A percentile compares a stretch with the other conserved stretches of the same genome.
Evolutionary conservation across 2,797 vertebrate genomes (phyloP).

Genomic region (Enteromius radiatus): DNA sequence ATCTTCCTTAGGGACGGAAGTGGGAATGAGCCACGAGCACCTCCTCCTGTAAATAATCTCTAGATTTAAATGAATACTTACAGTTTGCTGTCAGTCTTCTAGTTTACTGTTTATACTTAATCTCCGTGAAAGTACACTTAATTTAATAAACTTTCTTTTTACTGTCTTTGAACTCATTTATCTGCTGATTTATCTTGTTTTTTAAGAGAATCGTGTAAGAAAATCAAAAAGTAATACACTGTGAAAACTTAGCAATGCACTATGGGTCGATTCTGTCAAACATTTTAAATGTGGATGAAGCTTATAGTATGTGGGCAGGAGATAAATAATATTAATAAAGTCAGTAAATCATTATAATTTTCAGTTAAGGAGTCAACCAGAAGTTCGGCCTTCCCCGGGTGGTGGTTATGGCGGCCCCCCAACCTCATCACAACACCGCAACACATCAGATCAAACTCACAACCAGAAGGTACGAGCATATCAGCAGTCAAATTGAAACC

Average conservation of each 20-base stretch:
- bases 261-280: neutral
- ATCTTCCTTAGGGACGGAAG: constrained; percentile 85
- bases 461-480: constrained; percentile 57
- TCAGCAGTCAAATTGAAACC: neutral
- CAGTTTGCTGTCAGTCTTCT: constrained; percentile 4
- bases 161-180: neutral
- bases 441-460: constrained; percentile 68
- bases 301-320: neutral
- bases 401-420: constrained; percentile 43
- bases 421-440: constrained; percentile 51
- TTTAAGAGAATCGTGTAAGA: neutral
- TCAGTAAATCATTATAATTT: neutral
- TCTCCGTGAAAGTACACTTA: neutral
- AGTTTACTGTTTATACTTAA: neutral
- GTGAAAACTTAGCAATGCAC: neutral
- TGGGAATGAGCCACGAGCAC: constrained; percentile 33
- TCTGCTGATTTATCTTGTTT: neutral
- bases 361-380: constrained; percentile 40
- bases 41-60: constrained; percentile 61
- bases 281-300: neutral
- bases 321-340: neutral
- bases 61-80: constrained; percentile 20
- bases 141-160: neutral
- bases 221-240: neutral
- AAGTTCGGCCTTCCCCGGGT: constrained; percentile 12